Evolutionary conservation across 2,888 invertebrate species (phyloP), one percentile per base, ranked within the genome.

Genomic region (Caenorhabditis sp.): DNA sequence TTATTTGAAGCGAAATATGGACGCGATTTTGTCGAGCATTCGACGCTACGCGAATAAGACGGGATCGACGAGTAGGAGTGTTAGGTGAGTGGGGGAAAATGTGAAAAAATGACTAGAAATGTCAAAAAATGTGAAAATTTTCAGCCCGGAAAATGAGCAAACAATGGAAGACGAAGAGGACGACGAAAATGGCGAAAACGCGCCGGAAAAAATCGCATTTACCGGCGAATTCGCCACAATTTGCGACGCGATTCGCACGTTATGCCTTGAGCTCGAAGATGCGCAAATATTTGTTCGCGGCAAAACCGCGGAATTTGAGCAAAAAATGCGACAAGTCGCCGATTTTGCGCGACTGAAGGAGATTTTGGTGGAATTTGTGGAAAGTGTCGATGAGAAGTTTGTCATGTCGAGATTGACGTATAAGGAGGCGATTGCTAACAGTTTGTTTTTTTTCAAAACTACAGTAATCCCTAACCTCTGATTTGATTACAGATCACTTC

Each of bases 401-500:
- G 1, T 26, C 27, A 24, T 37, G 12, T n/a, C 1, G 24, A 14
- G 4, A 12, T 6, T 21, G n/a, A n/a, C 21, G 12, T 26, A 8
- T 5, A 53, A 23, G 14, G 19, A 53, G 14, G 36, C 36, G 5
- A 8, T 36, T 5, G 6, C 5, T 5, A 36, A 5, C 5, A 36
- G 36, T 36, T n/a, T n/a, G n/a, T n/a, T n/a, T n/a, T n/a, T n/a
- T n/a, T n/a, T n/a, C n/a, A n/a, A n/a, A n/a, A 36, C 12, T 36
- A 36, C 36, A 36, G 36, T 8, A 36, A 12, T 12, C 6, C 36
- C 36, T 36, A 36, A 36, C 12, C 12, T 8, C 5, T 36, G 12
- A 5, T 3, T 10, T 12, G 4, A 10, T 36, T 72, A 27, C 62
- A 73, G 77, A 74, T 55, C 66, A 66, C 60, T 72, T 64, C 62